Percentiles rank a stretch among this genome's conserved stretches.
phyloP scores from a whole-genome alignment of 2,797 vertebrate genomes.

The Mus caroli region DNA sequence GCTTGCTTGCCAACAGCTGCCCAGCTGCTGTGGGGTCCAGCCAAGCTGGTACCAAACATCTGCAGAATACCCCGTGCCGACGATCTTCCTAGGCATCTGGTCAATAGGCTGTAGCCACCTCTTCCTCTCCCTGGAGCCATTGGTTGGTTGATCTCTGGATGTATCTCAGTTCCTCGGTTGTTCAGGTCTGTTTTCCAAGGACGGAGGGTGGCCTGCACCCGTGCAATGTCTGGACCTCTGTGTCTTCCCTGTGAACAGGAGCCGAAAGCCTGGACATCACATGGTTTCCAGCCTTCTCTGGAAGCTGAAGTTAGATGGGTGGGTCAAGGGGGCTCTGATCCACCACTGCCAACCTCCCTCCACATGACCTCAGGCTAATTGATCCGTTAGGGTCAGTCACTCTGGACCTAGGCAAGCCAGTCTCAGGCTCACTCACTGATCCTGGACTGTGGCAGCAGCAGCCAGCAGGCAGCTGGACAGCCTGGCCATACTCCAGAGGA shows the following conservation, averaged over 20 bases:
- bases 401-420: neutral
- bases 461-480: slow-evolving; percentile 86
- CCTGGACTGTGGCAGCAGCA: slow-evolving; percentile 58
- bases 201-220: neutral
- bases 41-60: slow-evolving; percentile 67
- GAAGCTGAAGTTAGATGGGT: neutral
- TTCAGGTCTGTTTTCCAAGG: neutral
- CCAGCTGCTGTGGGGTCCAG: slow-evolving; percentile 17
- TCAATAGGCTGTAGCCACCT: neutral
- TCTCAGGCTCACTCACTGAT: neutral
- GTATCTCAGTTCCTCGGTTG: neutral
- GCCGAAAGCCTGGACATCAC: rapidly evolving
- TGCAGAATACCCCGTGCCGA: neutral
- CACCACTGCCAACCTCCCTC: neutral
- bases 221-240: neutral
- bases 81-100: neutral
- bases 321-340: rapidly evolving
- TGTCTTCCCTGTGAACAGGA: neutral
- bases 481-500: slow-evolving; percentile 85
- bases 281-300: neutral
- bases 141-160: rapidly evolving
- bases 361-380: neutral
- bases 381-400: neutral
- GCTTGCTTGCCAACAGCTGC: slow-evolving; percentile 65
- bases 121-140: neutral